Percentiles rank a stretch among this genome's conserved stretches.
Conservation (phyloP, 92 coral and sea anemone genomes). For the Pocillopora meandrina region DNA sequence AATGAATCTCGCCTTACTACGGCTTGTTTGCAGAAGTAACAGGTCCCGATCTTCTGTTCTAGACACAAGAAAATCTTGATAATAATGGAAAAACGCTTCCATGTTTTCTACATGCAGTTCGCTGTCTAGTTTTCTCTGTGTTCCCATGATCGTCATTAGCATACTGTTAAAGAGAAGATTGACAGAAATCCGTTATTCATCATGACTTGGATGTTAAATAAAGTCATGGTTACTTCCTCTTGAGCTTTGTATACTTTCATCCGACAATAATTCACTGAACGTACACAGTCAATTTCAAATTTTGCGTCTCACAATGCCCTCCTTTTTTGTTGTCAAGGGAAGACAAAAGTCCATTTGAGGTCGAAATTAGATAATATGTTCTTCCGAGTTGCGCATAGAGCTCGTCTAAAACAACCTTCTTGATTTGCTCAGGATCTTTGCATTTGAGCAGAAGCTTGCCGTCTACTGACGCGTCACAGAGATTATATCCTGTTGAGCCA, state of each 20-base stretch:
- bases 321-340: constrained; percentile 48
- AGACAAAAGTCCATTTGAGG: constrained; percentile 52
- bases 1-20: too few relatives aligned
- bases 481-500: constrained; percentile 30
- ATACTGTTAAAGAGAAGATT: too few relatives aligned
- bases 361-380: constrained; percentile 52
- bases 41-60: too few relatives aligned
- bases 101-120: too few relatives aligned
- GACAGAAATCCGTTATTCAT: too few relatives aligned
- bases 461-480: constrained; percentile 52
- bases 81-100: too few relatives aligned
- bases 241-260: background rate
- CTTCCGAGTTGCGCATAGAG: constrained; percentile 45
- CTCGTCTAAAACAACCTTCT: constrained; percentile 22
- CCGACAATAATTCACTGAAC: constrained; percentile 25
- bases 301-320: constrained; percentile 47
- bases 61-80: too few relatives aligned
- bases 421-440: constrained; percentile 46
- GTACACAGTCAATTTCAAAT: constrained; percentile 51
- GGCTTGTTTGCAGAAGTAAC: too few relatives aligned
- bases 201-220: too few relatives aligned
- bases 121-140: too few relatives aligned
- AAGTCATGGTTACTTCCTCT: background rate
- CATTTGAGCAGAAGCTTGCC: constrained; percentile 55
- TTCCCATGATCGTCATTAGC: too few relatives aligned